These are phyloP conservation scores for Taphrorychus bicolor DNA, from an alignment of 2,888 invertebrate species.

Conservation along the genomic window DNA sequence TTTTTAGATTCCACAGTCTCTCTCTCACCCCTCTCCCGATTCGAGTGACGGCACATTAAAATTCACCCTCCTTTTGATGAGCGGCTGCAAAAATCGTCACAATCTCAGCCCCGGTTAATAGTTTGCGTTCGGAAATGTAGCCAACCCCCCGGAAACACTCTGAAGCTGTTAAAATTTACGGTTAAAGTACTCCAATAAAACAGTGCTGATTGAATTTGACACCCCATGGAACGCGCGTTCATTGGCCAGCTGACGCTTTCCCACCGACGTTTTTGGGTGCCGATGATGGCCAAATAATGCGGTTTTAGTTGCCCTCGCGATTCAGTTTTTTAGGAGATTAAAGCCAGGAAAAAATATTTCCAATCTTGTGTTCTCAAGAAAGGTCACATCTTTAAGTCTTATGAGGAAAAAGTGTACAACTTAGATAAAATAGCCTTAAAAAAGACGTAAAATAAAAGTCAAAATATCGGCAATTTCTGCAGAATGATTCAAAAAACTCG, in stretches of 20 bases:
- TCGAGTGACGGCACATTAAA: conserved; percentile 11
- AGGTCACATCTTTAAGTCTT: too few relatives aligned
- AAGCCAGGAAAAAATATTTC: too few relatives aligned
- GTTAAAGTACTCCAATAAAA: conserved; percentile 60
- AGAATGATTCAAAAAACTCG: too few relatives aligned
- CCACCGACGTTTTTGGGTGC: conserved; percentile 44
- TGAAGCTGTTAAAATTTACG: conserved; percentile 50
- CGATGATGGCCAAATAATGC: conserved; percentile 34
- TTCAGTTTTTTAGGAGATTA: too few relatives aligned
- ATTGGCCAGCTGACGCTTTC: conserved; percentile 57
- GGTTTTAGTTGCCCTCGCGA: conserved; percentile 32
- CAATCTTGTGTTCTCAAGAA: too few relatives aligned
- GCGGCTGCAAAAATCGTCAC: conserved; percentile 1
- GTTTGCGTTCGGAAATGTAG: conserved; percentile 39
- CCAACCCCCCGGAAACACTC: conserved; percentile 37
- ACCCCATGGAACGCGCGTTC: conserved; percentile 56
- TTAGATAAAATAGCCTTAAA: too few relatives aligned
- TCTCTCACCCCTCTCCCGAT: neutral
- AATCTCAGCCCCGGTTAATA: conserved; percentile 33
- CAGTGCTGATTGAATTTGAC: conserved; percentile 60
- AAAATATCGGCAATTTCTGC: too few relatives aligned
- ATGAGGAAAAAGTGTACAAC: too few relatives aligned
- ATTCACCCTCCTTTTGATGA: conserved; percentile 24
- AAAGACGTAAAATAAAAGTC: too few relatives aligned
- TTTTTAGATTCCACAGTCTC: too few relatives aligned